phyloP scores from a whole-genome alignment of 2,888 invertebrate species.

The Acronicta aceris region DNA sequence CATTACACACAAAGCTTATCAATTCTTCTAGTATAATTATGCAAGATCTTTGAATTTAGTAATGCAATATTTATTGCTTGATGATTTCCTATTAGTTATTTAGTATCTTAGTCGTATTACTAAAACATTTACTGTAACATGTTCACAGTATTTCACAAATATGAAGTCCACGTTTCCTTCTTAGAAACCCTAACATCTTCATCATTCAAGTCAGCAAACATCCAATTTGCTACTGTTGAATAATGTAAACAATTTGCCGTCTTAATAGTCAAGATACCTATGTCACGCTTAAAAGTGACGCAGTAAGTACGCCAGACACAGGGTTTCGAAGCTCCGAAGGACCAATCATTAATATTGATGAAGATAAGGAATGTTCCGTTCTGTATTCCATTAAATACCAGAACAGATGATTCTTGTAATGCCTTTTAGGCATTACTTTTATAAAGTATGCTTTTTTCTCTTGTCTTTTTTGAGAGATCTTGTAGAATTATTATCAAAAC shows the following conservation, averaged over 20 bases:
- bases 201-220: constrained; percentile 21
- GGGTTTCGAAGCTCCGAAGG: constrained; percentile 44
- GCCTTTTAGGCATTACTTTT: constrained; percentile 8
- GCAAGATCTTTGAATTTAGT: too few relatives aligned
- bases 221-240: constrained; percentile 41
- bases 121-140: not conserved
- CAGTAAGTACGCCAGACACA: constrained; percentile 48
- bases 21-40: too few relatives aligned
- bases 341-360: constrained; percentile 55
- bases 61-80: too few relatives aligned
- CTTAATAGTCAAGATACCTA: constrained; percentile 50
- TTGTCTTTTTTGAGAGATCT: not conserved
- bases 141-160: not conserved
- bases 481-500: too few relatives aligned
- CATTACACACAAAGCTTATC: too few relatives aligned
- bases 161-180: not conserved
- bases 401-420: constrained; percentile 14
- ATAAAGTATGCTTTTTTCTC: not conserved
- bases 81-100: too few relatives aligned
- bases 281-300: constrained; percentile 53
- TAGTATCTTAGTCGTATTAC: too few relatives aligned
- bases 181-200: constrained; percentile 7
- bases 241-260: constrained; percentile 55
- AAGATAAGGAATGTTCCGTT: constrained; percentile 40
- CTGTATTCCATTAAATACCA: constrained; percentile 43